Conservation (phyloP, 2,888 invertebrate species). For the Luperina nickerlii region DNA sequence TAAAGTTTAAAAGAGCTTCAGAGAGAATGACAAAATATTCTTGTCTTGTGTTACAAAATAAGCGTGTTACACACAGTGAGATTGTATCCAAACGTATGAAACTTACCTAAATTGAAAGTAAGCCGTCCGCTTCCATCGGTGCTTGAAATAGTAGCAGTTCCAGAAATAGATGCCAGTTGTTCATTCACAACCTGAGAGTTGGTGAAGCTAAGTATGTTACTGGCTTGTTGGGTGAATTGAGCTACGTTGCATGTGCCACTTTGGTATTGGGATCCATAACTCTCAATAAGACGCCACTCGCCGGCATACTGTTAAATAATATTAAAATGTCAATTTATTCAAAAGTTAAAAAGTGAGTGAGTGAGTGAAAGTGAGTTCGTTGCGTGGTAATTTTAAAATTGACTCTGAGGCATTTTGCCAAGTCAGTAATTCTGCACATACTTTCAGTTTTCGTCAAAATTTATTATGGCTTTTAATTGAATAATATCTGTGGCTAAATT, state of each 20-base stretch:
- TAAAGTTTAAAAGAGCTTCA: no score
- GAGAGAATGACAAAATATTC: not conserved
- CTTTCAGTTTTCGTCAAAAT: slow-evolving; percentile 29
- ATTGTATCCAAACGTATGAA: not conserved
- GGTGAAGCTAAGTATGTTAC: slow-evolving; percentile 69
- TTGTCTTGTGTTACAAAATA: not conserved
- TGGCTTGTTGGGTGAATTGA: slow-evolving; percentile 67
- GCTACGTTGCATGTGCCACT: slow-evolving; percentile 78
- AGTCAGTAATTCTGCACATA: slow-evolving; percentile 48
- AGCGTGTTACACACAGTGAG: not conserved
- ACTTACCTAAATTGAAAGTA: slow-evolving; percentile 89
- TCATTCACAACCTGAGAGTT: slow-evolving; percentile 78
- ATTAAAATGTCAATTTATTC: not conserved
- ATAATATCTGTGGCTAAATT: not conserved
- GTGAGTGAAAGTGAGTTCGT: no score
- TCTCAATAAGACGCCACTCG: slow-evolving; percentile 79
- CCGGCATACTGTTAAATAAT: slow-evolving; percentile 67
- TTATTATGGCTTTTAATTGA: no score
- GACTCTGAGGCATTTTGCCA: slow-evolving; percentile 47
- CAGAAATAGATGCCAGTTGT: slow-evolving; percentile 70
- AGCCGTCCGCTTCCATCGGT: slow-evolving; percentile 91
- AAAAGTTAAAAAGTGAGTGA: no score
- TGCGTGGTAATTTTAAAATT: not conserved
- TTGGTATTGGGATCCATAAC: slow-evolving; percentile 77
- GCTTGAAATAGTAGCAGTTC: slow-evolving; percentile 80